Conservation (phyloP, 2,797 vertebrate genomes). For the Muraenolepis orangiensis region DNA sequence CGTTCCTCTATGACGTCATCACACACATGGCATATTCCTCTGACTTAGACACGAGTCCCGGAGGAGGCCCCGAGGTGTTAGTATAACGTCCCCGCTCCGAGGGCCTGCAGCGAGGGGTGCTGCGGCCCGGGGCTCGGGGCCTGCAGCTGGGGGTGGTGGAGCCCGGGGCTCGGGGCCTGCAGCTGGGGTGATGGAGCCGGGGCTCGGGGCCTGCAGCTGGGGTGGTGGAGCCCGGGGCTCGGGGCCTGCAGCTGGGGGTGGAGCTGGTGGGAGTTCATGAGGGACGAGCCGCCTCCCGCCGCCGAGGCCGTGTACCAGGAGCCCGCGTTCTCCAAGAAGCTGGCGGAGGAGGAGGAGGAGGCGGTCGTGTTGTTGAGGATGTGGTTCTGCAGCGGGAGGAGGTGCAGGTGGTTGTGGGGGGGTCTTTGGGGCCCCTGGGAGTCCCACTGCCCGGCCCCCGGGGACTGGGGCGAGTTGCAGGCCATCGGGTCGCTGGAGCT, state of each 20-base stretch:
- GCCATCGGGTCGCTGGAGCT: constrained; percentile 99
- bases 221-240: too few species aligned
- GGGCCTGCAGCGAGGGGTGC: too few species aligned
- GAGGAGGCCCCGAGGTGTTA: constrained; percentile 77
- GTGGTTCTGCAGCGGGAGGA: constrained; percentile 85
- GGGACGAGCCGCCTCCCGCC: constrained; percentile 75
- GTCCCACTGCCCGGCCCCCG: constrained; percentile 97
- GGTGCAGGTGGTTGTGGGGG: too few species aligned
- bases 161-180: too few species aligned
- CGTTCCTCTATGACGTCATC: constrained; percentile 82
- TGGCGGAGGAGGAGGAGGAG: constrained; percentile 85
- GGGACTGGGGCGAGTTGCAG: constrained; percentile 98
- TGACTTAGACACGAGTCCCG: constrained; percentile 88
- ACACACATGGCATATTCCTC: constrained; percentile 92
- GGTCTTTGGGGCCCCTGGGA: constrained; percentile 89
- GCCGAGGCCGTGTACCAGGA: constrained; percentile 87
- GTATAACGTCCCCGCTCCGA: constrained; percentile 97
- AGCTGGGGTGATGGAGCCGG: too few species aligned
- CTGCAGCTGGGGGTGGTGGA: constrained; percentile 84
- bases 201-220: too few species aligned
- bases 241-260: constrained; percentile 84
- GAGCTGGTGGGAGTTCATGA: constrained; percentile 87
- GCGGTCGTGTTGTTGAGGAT: constrained; percentile 89
- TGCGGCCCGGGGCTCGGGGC: too few species aligned
- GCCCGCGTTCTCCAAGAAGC: constrained; percentile 91